Conservation (phyloP, 2,797 vertebrate species). For the Schizothorax lantsangensis region DNA sequence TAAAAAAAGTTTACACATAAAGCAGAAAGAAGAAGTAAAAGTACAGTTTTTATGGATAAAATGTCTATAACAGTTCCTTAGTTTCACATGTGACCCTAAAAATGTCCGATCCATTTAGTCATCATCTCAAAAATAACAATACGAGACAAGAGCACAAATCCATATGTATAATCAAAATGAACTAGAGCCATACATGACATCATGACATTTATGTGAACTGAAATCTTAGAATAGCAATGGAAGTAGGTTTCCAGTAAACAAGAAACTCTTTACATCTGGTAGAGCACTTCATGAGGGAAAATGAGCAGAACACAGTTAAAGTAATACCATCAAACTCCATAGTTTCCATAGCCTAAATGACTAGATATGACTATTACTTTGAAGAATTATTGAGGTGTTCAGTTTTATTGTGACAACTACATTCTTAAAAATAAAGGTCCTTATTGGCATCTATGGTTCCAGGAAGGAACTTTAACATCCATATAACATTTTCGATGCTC, state of each 20-base stretch:
- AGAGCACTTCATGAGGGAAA: conserved; percentile 61
- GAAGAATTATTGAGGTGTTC: neutral
- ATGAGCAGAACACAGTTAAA: conserved; percentile 57
- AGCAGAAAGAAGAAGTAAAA: neutral
- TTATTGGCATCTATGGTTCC: neutral
- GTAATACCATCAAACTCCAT: conserved; percentile 12
- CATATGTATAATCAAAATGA: conserved; percentile 58
- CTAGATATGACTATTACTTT: conserved; percentile 4
- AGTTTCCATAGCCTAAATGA: neutral
- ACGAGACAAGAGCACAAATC: conserved; percentile 61
- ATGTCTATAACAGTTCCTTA: neutral
- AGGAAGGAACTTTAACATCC: neutral
- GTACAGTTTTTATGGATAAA: neutral
- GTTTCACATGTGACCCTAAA: neutral
- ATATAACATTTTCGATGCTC: neutral
- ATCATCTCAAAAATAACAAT: conserved; percentile 56
- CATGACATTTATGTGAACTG: conserved; percentile 60
- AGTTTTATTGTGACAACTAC: neutral
- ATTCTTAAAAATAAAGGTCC: neutral
- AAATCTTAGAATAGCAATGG: conserved; percentile 56
- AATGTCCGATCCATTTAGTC: neutral
- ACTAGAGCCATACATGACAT: conserved; percentile 62
- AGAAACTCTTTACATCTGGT: conserved; percentile 60
- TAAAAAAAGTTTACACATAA: neutral
- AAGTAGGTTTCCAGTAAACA: conserved; percentile 60